A percentile compares a stretch with the other conserved stretches of the same genome.
These are phyloP conservation scores for Echinarachnius parma DNA, from an alignment of 53 echinoderm and acorn worm genomes.

Conservation along the genomic window DNA sequence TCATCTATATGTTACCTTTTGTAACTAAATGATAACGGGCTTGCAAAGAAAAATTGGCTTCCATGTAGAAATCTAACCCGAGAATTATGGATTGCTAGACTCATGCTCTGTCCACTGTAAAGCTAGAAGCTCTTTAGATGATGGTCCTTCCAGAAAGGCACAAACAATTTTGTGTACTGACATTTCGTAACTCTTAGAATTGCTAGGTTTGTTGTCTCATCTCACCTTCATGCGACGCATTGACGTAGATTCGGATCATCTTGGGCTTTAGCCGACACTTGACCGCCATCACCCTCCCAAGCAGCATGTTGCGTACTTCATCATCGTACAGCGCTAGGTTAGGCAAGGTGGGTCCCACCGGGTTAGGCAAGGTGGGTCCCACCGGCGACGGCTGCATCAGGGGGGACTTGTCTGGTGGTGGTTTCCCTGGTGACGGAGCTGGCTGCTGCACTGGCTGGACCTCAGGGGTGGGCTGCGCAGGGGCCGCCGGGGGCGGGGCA, in stretches of 20 bases:
- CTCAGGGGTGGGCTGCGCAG: not conserved
- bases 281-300: constrained; percentile 67
- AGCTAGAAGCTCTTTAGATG: no score
- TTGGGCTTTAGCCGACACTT: constrained; percentile 67
- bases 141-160: no score
- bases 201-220: no score
- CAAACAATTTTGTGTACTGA: no score
- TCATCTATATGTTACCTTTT: no score
- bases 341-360: constrained; percentile 37
- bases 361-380: constrained; percentile 25
- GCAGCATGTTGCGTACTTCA: constrained; percentile 79
- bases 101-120: no score
- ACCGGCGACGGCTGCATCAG: no score
- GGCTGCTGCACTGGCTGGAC: constrained; percentile 37
- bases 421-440: constrained; percentile 43
- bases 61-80: no score
- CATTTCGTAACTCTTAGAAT: no score
- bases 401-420: constrained; percentile 51
- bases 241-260: constrained; percentile 85
- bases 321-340: constrained; percentile 64
- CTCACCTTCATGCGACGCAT: constrained; percentile 85
- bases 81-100: no score
- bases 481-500: constrained; percentile 18
- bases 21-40: no score
- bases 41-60: no score